Conservation (phyloP, 2,797 vertebrate species). For the Discoglossus pictus region DNA sequence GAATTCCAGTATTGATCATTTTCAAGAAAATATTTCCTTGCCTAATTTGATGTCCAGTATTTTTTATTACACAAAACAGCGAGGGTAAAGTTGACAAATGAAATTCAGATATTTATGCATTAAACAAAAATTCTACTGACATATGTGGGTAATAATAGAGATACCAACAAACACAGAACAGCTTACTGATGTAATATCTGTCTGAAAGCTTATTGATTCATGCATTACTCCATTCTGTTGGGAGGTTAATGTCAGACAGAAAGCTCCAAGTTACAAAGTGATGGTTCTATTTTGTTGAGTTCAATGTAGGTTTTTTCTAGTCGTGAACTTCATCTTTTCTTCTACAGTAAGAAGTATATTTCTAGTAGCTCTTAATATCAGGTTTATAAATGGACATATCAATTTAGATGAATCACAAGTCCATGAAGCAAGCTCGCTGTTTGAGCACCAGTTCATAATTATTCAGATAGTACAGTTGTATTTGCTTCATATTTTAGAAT, state of each 20-base stretch:
- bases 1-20: too few relatives aligned
- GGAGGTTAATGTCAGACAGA: conserved; percentile 65
- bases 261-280: conserved; percentile 62
- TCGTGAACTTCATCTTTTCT: neutral
- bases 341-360: neutral
- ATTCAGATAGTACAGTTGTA: too few relatives aligned
- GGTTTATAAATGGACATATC: too few relatives aligned
- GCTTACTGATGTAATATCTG: conserved; percentile 58
- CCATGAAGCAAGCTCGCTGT: too few relatives aligned
- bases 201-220: conserved; percentile 69
- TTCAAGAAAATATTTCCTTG: too few relatives aligned
- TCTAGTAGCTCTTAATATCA: neutral
- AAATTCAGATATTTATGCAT: conserved; percentile 56
- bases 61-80: conserved; percentile 40
- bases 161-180: conserved; percentile 60
- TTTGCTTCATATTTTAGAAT: too few relatives aligned
- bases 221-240: conserved; percentile 65
- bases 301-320: too few relatives aligned
- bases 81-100: conserved; percentile 55
- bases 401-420: too few relatives aligned
- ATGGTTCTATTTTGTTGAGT: conserved; percentile 49
- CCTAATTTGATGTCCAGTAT: too few relatives aligned
- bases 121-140: conserved; percentile 56
- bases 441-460: too few relatives aligned
- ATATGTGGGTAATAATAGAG: conserved; percentile 65